Conservation (phyloP, 2,888 invertebrate species). For the Cryptophagus acutangulus region DNA sequence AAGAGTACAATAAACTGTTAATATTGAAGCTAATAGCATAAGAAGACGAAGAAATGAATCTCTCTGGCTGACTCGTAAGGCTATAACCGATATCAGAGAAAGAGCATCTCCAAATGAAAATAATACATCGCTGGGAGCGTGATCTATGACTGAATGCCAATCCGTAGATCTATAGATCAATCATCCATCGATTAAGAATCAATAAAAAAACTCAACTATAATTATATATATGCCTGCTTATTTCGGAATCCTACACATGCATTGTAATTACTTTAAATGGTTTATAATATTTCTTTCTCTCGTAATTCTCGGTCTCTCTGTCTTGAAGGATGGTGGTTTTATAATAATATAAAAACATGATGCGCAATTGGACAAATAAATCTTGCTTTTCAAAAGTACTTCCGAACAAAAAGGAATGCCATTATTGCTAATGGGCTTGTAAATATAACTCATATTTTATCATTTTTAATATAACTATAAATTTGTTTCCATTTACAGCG, state of each 20-base stretch:
- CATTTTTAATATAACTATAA: constrained; percentile 29
- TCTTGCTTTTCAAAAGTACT: constrained; percentile 36
- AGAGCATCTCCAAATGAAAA: constrained; percentile 20
- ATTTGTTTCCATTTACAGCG: constrained; percentile 31
- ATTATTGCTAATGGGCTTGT: constrained; percentile 35
- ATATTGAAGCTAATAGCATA: too few relatives aligned
- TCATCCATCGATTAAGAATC: constrained; percentile 45
- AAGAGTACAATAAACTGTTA: too few relatives aligned
- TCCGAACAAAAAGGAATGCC: constrained; percentile 34
- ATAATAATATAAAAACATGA: constrained; percentile 35
- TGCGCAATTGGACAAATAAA: constrained; percentile 41
- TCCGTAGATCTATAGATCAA: constrained; percentile 46
- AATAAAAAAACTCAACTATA: constrained; percentile 42
- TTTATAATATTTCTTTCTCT: constrained; percentile 21
- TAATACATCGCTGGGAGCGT: constrained; percentile 38
- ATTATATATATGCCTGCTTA: constrained; percentile 38
- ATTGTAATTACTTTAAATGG: constrained; percentile 47
- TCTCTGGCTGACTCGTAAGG: too few relatives aligned
- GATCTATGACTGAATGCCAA: constrained; percentile 45
- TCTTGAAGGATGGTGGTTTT: too few relatives aligned
- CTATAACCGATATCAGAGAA: too few relatives aligned
- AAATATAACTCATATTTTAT: constrained; percentile 36
- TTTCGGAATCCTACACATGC: constrained; percentile 47
- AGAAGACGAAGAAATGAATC: too few relatives aligned
- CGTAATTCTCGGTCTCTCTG: too few relatives aligned